These are phyloP conservation scores for Microhierax caerulescens DNA, from an alignment of 2,797 vertebrate genomes.

Conservation along the genomic window DNA sequence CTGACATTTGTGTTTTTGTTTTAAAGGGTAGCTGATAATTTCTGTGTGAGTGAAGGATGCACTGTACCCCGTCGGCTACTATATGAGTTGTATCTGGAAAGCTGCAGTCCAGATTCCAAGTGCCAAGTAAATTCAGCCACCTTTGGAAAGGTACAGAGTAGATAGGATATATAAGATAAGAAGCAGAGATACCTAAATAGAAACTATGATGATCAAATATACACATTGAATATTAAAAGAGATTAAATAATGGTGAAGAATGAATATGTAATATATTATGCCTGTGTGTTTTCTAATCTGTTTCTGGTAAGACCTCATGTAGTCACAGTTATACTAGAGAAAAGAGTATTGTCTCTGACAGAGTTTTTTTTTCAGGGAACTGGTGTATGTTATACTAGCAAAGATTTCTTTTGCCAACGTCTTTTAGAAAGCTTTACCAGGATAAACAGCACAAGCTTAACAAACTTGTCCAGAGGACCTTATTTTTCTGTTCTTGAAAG, in stretches of 20 bases:
- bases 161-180: neutral
- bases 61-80: slow-evolving; percentile 64
- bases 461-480: neutral
- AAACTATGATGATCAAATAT: neutral
- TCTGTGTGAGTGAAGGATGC: slow-evolving; percentile 64
- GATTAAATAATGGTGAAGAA: neutral
- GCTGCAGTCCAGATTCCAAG: slow-evolving; percentile 40
- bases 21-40: slow-evolving; percentile 72
- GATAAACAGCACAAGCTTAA: neutral
- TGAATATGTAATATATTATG: neutral
- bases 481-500: neutral
- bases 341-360: neutral
- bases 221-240: neutral
- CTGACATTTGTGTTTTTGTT: neutral
- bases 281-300: neutral
- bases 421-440: neutral
- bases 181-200: neutral
- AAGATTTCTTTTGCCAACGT: neutral
- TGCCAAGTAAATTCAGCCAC: slow-evolving; percentile 64
- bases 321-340: neutral
- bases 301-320: neutral
- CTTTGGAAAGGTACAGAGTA: slow-evolving; percentile 70
- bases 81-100: slow-evolving; percentile 71
- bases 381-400: neutral
- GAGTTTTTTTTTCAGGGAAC: neutral